Base-by-base conservation (phyloP, 2,797 vertebrate species). In the Pangasius larnaudii region DNA sequence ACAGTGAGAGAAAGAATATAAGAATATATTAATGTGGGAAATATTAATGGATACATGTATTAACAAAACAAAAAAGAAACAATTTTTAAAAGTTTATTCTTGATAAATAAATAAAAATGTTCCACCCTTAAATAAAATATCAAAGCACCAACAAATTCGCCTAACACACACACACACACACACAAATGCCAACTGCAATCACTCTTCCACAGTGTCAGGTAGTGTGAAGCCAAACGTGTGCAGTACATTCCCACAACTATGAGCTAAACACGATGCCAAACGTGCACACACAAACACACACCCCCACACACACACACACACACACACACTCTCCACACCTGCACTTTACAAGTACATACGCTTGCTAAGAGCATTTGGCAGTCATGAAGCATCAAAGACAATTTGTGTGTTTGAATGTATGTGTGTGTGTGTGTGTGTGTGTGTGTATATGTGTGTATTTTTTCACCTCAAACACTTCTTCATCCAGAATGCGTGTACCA, bases 381-480 rank as follows among this genome's bases (percentile, higher is more conserved):
- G 56, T 85, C 79, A 56, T 13, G 46, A 18, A 85, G 56, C 77
- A 75, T 42, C 13, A 84, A 14, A 56, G 16, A 56, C 53, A 56
- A 56, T 16, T 1, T 61, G 27, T 27, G 46, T 51, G 3, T 61
- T 71, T 53, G 30, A 22, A 6, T 59, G 56, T 81, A 9, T 59
- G 36, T 75, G 30, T n/a, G n/a, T n/a, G n/a, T n/a, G n/a, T n/a
- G n/a, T n/a, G n/a, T 84, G 16, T 6, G 83, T 39, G 53, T 39
- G 36, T 63, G 80, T 46, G 46, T 24, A 39, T 49, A 19, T 27
- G 18, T 71, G 30, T 36, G 13, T 36, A 27, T 51, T 49, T 36
- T n/a, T 97, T 94, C 92, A 99, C 98, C 98, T 99, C 98, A 91
- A 99, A 99, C 90, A 99, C 97, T 91, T 99, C 98, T 91, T 99